phyloP scores from a whole-genome alignment of 2,888 invertebrate species.

The Hermodice carunculata region DNA sequence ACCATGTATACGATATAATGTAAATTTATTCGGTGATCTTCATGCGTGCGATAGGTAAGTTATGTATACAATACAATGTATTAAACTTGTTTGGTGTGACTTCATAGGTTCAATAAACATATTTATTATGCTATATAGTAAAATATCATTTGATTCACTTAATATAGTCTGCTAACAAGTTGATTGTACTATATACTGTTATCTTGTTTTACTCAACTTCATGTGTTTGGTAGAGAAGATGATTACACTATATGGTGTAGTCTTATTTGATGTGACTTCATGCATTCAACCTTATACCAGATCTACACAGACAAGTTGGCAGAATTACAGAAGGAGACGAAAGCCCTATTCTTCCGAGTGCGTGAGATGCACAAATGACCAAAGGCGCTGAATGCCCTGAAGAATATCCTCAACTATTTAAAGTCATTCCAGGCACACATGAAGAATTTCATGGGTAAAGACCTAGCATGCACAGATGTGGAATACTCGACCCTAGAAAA shows the following conservation, averaged over 20 bases:
- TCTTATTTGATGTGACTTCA: neutral
- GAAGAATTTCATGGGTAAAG: slow-evolving; percentile 74
- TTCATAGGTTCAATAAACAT: too few species aligned
- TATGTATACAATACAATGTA: too few species aligned
- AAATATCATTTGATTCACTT: too few species aligned
- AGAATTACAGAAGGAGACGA: slow-evolving; percentile 80
- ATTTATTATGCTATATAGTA: too few species aligned
- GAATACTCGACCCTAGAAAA: slow-evolving; percentile 88
- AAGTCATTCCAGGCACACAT: slow-evolving; percentile 83
- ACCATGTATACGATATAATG: too few species aligned
- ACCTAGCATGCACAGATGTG: slow-evolving; percentile 87
- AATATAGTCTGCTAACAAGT: too few species aligned
- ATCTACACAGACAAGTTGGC: slow-evolving; percentile 84
- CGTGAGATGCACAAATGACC: slow-evolving; percentile 92
- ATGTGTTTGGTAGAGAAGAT: too few species aligned
- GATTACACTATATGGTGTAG: slow-evolving; percentile 1
- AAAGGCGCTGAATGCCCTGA: slow-evolving; percentile 85
- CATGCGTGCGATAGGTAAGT: too few species aligned
- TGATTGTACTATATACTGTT: too few species aligned
- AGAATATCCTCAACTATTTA: slow-evolving; percentile 86
- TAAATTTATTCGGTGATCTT: too few species aligned
- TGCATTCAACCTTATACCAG: slow-evolving; percentile 45
- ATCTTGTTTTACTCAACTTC: too few species aligned
- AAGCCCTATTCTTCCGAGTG: slow-evolving; percentile 83
- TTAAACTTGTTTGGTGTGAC: too few species aligned